phyloP scores from a whole-genome alignment of 2,797 vertebrate genomes.

The Lophius americanus region DNA sequence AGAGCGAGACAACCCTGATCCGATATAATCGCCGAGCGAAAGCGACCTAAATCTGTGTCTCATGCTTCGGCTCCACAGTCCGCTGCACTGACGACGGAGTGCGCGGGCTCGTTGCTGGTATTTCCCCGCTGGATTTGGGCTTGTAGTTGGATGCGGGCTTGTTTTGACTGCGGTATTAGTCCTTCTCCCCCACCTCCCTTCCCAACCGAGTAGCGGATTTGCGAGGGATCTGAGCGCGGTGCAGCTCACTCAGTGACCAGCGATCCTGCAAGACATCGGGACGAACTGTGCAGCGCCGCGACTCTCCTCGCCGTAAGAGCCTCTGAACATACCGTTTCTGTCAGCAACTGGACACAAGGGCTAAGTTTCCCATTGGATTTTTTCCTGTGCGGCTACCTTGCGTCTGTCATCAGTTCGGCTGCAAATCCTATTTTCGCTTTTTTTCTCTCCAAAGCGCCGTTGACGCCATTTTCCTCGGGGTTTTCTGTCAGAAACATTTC shows the following conservation, averaged over 20 bases:
- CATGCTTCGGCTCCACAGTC: slow-evolving; percentile 42
- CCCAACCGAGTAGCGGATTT: slow-evolving; percentile 79
- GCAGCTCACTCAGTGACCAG: slow-evolving; percentile 74
- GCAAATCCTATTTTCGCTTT: slow-evolving; percentile 62
- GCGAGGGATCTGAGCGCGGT: slow-evolving; percentile 73
- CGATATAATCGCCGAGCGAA: slow-evolving; percentile 45
- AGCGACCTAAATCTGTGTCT: slow-evolving; percentile 46
- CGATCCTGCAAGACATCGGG: slow-evolving; percentile 63
- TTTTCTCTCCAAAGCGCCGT: slow-evolving; percentile 58
- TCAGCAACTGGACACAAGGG: slow-evolving; percentile 56
- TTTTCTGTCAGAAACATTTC: slow-evolving; percentile 74
- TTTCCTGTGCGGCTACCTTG: slow-evolving; percentile 44
- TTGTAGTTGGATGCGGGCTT: slow-evolving; percentile 75
- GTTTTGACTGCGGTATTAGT: slow-evolving; percentile 82
- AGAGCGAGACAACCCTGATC: slow-evolving; percentile 49
- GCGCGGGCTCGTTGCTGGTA: slow-evolving; percentile 62
- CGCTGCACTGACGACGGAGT: slow-evolving; percentile 40
- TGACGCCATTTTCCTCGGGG: slow-evolving; percentile 86
- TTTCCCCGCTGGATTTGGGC: slow-evolving; percentile 70
- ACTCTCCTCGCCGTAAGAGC: slow-evolving; percentile 41
- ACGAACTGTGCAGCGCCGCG: slow-evolving; percentile 62
- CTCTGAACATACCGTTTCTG: slow-evolving; percentile 38
- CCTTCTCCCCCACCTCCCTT: slow-evolving; percentile 66
- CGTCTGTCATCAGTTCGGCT: slow-evolving; percentile 66
- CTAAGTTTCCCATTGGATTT: slow-evolving; percentile 71